Conservation (phyloP, 2,113 vertebrate genomes). For the Daboia siamensis region DNA sequence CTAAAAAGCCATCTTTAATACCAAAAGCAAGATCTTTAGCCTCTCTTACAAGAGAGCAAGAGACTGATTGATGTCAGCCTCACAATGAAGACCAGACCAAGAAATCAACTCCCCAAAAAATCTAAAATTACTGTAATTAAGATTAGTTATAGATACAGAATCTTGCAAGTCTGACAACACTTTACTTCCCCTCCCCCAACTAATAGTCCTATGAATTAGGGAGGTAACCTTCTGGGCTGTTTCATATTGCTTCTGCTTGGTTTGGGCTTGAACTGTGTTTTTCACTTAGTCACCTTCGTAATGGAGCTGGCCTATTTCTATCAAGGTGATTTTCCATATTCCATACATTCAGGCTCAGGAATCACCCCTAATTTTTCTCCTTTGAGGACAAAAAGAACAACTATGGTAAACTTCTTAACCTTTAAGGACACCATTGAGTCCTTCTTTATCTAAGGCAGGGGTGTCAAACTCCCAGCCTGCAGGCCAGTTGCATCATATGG, state of each 20-base stretch:
- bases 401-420: background rate
- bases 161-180: background rate
- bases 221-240: background rate
- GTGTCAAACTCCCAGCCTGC: too few relatives aligned
- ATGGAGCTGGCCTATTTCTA: background rate
- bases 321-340: background rate
- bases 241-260: background rate
- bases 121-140: background rate
- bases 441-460: background rate
- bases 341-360: background rate
- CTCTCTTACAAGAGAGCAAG: background rate
- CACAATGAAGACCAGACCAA: background rate
- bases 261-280: background rate
- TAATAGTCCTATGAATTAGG: background rate
- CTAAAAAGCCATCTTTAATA: background rate
- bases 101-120: background rate
- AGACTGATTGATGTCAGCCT: background rate
- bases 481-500: too few relatives aligned
- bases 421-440: background rate
- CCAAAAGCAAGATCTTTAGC: background rate
- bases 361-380: background rate
- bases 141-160: background rate
- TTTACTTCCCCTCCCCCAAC: background rate
- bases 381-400: background rate
- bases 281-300: background rate